These are phyloP conservation scores for Caenorhabditis sinica DNA, from an alignment of 2,888 invertebrate species.

Conservation along the genomic window DNA sequence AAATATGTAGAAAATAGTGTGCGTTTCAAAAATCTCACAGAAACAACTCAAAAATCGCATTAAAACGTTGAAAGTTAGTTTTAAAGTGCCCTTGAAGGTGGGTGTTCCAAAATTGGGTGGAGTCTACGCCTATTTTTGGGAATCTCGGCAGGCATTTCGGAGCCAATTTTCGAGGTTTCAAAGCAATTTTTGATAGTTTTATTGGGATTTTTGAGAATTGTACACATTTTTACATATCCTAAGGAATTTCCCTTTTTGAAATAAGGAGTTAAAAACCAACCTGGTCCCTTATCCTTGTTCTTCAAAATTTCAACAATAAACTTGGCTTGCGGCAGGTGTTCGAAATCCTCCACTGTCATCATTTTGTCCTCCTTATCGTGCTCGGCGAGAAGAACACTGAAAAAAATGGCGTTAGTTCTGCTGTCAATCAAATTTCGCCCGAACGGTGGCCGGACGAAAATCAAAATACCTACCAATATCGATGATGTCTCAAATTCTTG, in stretches of 20 bases:
- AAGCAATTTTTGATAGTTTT: too few relatives aligned
- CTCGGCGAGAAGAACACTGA: constrained; percentile 36
- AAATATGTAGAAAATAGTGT: too few relatives aligned
- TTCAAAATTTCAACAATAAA: constrained; percentile 41
- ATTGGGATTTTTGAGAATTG: too few relatives aligned
- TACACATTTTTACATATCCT: too few relatives aligned
- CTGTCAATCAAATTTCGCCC: too few relatives aligned
- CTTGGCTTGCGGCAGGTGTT: constrained; percentile 23
- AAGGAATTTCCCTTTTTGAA: not conserved
- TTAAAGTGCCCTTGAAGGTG: too few relatives aligned
- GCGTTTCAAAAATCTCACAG: not conserved
- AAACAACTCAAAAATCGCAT: too few relatives aligned
- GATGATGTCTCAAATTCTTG: constrained; percentile 40
- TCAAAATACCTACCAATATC: constrained; percentile 32
- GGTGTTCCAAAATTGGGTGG: too few relatives aligned
- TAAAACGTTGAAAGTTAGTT: too few relatives aligned
- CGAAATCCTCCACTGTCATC: constrained; percentile 29
- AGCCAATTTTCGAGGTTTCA: too few relatives aligned
- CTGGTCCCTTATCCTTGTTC: constrained; percentile 18
- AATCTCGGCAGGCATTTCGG: too few relatives aligned
- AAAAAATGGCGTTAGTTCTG: constrained; percentile 16
- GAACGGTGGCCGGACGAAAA: not conserved
- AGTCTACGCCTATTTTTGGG: too few relatives aligned
- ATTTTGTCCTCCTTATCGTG: constrained; percentile 27
- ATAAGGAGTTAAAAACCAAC: not conserved